A percentile compares a stretch with the other conserved stretches of the same genome.
These are phyloP conservation scores for Plecotus auritus DNA, from an alignment of 2,113 vertebrate genomes.

Conservation along the genomic window DNA sequence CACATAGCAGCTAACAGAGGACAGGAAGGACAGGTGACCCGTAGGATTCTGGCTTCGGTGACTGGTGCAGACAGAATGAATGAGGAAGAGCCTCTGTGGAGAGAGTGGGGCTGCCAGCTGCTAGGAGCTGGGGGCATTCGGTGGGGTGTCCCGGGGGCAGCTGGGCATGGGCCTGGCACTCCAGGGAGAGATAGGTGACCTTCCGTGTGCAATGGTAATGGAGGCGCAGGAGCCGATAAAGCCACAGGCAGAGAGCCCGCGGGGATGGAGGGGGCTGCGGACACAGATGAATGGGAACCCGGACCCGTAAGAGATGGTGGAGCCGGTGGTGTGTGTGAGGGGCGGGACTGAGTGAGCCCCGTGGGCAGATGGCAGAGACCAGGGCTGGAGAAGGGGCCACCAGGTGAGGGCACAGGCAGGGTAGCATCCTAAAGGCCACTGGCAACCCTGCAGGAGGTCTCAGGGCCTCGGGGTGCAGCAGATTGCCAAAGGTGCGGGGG, in stretches of 20 bases:
- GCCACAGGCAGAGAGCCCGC: accelerated
- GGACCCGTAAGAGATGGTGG: accelerated
- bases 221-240: background rate
- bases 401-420: background rate
- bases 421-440: background rate
- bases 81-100: background rate
- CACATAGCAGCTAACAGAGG: too few relatives aligned
- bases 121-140: background rate
- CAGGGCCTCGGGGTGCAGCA: background rate
- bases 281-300: background rate
- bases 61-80: background rate
- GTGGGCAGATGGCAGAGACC: background rate
- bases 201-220: background rate
- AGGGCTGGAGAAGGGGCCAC: background rate
- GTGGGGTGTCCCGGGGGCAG: background rate
- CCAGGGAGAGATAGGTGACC: background rate
- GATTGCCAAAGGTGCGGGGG: background rate
- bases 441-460: background rate
- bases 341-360: background rate
- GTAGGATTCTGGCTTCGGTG: background rate
- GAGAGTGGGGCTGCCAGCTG: background rate
- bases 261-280: background rate
- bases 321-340: background rate
- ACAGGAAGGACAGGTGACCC: background rate
- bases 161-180: background rate